A percentile compares a stretch with the other conserved stretches of the same genome.
Evolutionary conservation across 2,888 invertebrate species (phyloP).

Genomic region (Eremobia ochroleuca): DNA sequence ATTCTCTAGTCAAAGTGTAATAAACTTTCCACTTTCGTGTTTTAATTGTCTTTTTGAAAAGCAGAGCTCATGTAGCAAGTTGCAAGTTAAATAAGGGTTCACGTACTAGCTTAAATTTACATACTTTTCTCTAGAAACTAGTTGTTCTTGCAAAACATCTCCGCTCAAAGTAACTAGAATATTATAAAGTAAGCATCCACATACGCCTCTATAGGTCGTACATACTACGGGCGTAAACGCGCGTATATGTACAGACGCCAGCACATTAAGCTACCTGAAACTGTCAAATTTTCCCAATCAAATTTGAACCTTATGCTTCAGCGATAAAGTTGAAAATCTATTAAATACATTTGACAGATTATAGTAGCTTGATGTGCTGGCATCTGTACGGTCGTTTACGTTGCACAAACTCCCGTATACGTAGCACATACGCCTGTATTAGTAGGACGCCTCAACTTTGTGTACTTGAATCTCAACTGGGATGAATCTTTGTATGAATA

Average conservation of each 20-base stretch:
- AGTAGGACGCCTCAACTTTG: slow-evolving; percentile 37
- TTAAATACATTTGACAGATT: too few species aligned
- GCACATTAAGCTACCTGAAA: too few species aligned
- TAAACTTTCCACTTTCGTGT: neutral
- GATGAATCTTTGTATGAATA: slow-evolving; percentile 48
- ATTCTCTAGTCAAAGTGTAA: neutral
- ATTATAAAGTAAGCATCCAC: slow-evolving; percentile 31
- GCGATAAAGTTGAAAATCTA: too few species aligned
- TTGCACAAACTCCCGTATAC: slow-evolving; percentile 1
- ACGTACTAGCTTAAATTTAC: slow-evolving; percentile 39
- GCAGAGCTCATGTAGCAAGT: slow-evolving; percentile 10
- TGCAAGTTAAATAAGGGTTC: slow-evolving; percentile 41
- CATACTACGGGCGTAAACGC: too few species aligned
- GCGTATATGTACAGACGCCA: too few species aligned
- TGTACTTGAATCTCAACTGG: slow-evolving; percentile 35
- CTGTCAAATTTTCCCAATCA: too few species aligned
- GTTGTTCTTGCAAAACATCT: slow-evolving; percentile 14
- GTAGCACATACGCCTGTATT: neutral
- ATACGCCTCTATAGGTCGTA: neutral
- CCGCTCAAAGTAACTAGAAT: slow-evolving; percentile 36
- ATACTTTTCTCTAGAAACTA: slow-evolving; percentile 31
- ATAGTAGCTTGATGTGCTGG: too few species aligned
- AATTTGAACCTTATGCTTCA: too few species aligned
- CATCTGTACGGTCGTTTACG: too few species aligned
- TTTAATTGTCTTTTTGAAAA: slow-evolving; percentile 39